Evolutionary conservation across 2,113 vertebrate genomes (phyloP).

Genomic region (Tragelaphus buxtoni): DNA sequence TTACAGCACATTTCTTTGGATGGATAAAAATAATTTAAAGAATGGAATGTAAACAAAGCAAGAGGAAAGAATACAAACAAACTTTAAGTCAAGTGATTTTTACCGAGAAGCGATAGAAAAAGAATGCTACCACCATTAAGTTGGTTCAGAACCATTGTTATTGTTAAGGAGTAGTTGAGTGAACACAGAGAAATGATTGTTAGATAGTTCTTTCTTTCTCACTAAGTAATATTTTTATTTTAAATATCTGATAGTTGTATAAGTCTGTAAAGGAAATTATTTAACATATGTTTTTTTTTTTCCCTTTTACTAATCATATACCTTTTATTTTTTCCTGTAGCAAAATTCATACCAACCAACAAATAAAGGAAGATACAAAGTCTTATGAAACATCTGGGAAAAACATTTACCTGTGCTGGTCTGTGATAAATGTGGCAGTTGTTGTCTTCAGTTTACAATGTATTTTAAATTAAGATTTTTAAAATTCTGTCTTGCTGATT

Average conservation of each 20-base stretch:
- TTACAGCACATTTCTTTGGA: neutral
- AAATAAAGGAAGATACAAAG: conserved; percentile 99
- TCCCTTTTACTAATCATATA: conserved; percentile 41
- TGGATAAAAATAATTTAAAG: neutral
- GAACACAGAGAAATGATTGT: neutral
- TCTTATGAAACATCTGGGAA: conserved; percentile 86
- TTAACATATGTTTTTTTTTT: neutral
- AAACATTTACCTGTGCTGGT: conserved; percentile 68
- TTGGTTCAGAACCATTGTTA: neutral
- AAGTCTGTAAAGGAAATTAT: neutral
- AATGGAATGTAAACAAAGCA: neutral
- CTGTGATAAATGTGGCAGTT: conserved; percentile 76
- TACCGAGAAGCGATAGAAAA: neutral
- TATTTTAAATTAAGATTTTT: conserved; percentile 82
- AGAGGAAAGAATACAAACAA: neutral
- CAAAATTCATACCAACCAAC: conserved; percentile 99
- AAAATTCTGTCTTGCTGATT: conserved; percentile 76
- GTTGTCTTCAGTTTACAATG: conserved; percentile 80
- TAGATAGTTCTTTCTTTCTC: neutral
- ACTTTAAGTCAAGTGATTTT: neutral
- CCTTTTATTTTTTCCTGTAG: conserved; percentile 79
- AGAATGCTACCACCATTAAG: neutral
- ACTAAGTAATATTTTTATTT: neutral
- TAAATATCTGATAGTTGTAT: neutral
- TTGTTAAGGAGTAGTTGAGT: neutral